phyloP scores from a whole-genome alignment of 2,113 vertebrate genomes.

The Cynoglossus semilaevis region DNA sequence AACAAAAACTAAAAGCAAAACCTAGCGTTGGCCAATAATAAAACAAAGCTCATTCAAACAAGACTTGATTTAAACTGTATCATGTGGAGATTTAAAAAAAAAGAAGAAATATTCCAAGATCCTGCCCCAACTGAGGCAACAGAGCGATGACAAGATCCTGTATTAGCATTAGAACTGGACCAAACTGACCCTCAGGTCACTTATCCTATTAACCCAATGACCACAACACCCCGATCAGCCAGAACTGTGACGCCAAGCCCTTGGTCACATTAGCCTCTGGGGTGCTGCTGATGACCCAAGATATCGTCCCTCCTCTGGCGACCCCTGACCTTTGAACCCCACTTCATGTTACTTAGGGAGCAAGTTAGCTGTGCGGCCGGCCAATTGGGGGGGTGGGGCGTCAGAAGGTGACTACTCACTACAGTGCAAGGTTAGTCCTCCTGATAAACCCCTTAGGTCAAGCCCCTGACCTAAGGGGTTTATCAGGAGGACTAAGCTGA shows the following conservation, averaged over 20 bases:
- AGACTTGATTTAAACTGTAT: constrained; percentile 47
- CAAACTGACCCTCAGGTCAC: constrained; percentile 65
- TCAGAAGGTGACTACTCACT: constrained; percentile 39
- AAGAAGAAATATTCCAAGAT: constrained; percentile 32
- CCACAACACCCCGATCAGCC: constrained; percentile 52
- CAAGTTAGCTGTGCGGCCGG: constrained; percentile 53
- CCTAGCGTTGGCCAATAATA: not conserved
- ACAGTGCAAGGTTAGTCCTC: constrained; percentile 24
- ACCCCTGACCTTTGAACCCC: constrained; percentile 59
- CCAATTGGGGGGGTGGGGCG: constrained; percentile 38
- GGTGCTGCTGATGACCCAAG: constrained; percentile 63
- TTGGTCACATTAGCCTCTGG: constrained; percentile 27
- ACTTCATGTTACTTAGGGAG: constrained; percentile 50
- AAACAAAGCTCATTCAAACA: constrained; percentile 23
- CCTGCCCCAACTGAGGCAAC: constrained; percentile 33
- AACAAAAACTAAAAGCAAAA: not conserved
- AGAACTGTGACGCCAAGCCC: constrained; percentile 57
- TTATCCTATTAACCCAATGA: constrained; percentile 73
- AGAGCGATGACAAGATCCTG: constrained; percentile 43
- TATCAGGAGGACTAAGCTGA: constrained; percentile 22
- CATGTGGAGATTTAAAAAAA: constrained; percentile 26
- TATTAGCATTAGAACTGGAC: constrained; percentile 70
- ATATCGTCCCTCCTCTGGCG: constrained; percentile 59
- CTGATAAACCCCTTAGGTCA: too few species aligned
- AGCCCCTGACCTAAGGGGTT: constrained; percentile 44